Evolutionary conservation across 2,888 invertebrate species (phyloP), one percentile per base, ranked within the genome.

Genomic region (Napeogenes sylphis): DNA sequence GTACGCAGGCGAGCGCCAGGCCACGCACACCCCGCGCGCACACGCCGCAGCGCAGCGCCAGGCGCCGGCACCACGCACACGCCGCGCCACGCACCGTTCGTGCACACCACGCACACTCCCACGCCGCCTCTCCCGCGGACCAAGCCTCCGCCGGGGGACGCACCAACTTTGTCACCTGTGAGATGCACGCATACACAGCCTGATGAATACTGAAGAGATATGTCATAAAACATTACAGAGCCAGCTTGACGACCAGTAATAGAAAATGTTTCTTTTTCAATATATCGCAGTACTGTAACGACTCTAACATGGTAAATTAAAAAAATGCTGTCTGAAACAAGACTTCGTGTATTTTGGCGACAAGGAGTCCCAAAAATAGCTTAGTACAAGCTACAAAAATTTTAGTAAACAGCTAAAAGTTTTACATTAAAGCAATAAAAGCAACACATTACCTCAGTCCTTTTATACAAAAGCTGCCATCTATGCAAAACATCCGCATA

Each of bases 401-500:
- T 21, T 21, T 21, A 21, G 21, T 21, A 21, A 21, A 21, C 21
- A 21, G 21, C 21, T 21, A 21, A 21, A n/a, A 21, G 21, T 21
- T 21, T 1, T 21, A 21, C 21, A 21, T 21, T 21, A 21, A 21
- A 21, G 21, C 21, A 21, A 21, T 21, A 21, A 21, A 21, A 21
- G 1, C 21, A 21, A 21, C 0, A 21, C 1, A 21, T 21, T 21
- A 97, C 94, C 92, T 93, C 93, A n/a, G 96, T 94, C 71, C 96
- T 92, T 62, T 95, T 94, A 72, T 95, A 94, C 51, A 96, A 87
- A 61, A 97, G 85, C 71, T 95, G 94, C 97, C 97, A 97, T 45
- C 95, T 91, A 75, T 97, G 95, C 55, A 99, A 89, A 35, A 98
- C 93, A 78, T 98, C 97, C 0, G 97, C 97, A 78, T 99, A 99